Percentiles rank a stretch among this genome's conserved stretches.
Conservation (phyloP, 2,113 vertebrate species). For the Zosterops lateralis region DNA sequence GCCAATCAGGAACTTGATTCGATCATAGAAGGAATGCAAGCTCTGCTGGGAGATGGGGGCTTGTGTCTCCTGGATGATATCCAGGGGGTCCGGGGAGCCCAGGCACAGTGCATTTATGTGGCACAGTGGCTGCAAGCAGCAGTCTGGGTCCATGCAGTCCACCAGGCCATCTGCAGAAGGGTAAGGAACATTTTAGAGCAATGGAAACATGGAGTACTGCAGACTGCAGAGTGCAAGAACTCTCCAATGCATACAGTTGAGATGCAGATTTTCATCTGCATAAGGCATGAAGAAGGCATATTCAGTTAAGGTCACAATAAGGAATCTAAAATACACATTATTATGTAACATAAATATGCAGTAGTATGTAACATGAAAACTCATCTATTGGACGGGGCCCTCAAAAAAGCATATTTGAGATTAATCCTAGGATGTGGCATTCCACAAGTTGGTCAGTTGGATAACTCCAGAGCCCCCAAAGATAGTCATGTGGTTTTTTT, state of each 20-base stretch:
- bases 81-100: slow-evolving; percentile 92
- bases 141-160: slow-evolving; percentile 99
- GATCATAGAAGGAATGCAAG: slow-evolving; percentile 90
- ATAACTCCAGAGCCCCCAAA: neutral
- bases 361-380: neutral
- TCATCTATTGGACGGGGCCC: neutral
- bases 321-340: neutral
- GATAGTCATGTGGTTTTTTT: accelerated
- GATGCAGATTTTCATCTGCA: neutral
- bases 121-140: slow-evolving; percentile 92
- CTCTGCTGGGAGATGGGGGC: slow-evolving; percentile 80
- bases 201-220: neutral
- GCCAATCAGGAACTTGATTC: slow-evolving; percentile 92
- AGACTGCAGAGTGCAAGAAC: neutral
- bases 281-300: neutral
- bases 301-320: neutral
- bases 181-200: slow-evolving; percentile 6
- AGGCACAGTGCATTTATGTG: slow-evolving; percentile 87
- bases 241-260: neutral
- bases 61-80: slow-evolving; percentile 95
- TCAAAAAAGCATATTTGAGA: neutral
- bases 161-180: slow-evolving; percentile 86
- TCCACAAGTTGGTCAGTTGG: neutral
- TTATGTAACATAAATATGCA: neutral
- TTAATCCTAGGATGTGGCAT: neutral